Percentiles rank a stretch among this genome's conserved stretches.
Conservation (phyloP, 2,888 invertebrate species). For the Phalangium opilio region DNA sequence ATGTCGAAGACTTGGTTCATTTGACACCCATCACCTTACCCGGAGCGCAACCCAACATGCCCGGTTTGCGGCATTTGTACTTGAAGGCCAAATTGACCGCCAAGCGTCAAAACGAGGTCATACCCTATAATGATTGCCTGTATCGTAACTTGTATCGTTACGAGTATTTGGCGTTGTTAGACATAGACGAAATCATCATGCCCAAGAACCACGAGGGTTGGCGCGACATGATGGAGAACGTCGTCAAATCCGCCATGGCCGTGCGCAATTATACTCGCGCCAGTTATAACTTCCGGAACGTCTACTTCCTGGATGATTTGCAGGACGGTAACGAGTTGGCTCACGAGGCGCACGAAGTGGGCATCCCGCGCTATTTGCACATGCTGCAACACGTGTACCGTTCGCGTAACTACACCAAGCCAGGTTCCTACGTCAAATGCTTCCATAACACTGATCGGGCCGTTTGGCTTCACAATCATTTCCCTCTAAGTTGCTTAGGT, state of each 20-base stretch:
- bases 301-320: slow-evolving; percentile 80
- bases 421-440: slow-evolving; percentile 82
- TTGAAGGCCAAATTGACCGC: slow-evolving; percentile 43
- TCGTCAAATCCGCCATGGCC: slow-evolving; percentile 39
- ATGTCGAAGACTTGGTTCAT: slow-evolving; percentile 34
- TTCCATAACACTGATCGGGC: slow-evolving; percentile 84
- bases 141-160: slow-evolving; percentile 50
- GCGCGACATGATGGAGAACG: slow-evolving; percentile 41
- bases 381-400: slow-evolving; percentile 85
- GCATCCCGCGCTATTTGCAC: slow-evolving; percentile 53
- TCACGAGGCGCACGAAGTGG: slow-evolving; percentile 21
- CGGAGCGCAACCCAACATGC: slow-evolving; percentile 35
- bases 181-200: slow-evolving; percentile 56
- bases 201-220: slow-evolving; percentile 45
- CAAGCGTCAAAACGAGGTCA: slow-evolving; percentile 51
- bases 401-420: slow-evolving; percentile 78
- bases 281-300: slow-evolving; percentile 74
- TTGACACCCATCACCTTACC: slow-evolving; percentile 41
- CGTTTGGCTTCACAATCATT: slow-evolving; percentile 78
- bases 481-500: slow-evolving; percentile 72
- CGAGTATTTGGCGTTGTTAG: slow-evolving; percentile 49
- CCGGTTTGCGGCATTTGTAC: slow-evolving; percentile 30
- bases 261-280: slow-evolving; percentile 51
- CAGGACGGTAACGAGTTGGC: slow-evolving; percentile 38
- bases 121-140: slow-evolving; percentile 61